Evolutionary conservation across 2,797 vertebrate genomes (phyloP), one percentile per base, ranked within the genome.

Genomic region (Propithecus perrieri): DNA sequence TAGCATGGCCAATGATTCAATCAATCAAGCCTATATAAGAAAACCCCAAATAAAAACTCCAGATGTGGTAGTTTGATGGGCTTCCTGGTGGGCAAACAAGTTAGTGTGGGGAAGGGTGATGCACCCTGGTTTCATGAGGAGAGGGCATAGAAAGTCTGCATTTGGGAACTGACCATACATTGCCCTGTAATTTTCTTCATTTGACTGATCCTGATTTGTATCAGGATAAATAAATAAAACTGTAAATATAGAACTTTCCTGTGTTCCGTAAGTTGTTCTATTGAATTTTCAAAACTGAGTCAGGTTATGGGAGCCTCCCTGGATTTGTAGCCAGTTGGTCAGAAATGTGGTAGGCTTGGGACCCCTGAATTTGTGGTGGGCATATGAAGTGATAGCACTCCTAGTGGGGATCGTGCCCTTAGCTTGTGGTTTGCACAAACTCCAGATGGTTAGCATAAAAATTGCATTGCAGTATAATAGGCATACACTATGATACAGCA

Each of bases 371-470:
- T 50, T 33, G n/a, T 30, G 38, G 4, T 6, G 48, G 18, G 4
- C 41, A 11, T 71, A 22, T 71, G 28, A 89, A 41, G n/a, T 57
- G 15, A 33, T 61, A 53, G 43, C 46, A 61, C 4, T 30, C n/a
- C 75, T 80, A 80, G 6, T 38, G 35, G 12, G 14, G 48, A 24
- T 17, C 11, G 35, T 55, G 41, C 13, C 24, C 2, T 75, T 59
- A 65, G 41, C 26, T 78, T 8, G 33, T 14, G 33, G 11, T 93
- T 59, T 35, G 6, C 17, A n/a, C 18, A 69, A 80, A 93, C 38
- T 96, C 43, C n/a, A 6, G n/a, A 22, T 69, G 33, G 28, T 63
- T 80, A 93, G n/a, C 65, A 93, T 55, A 15, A 89, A 83, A 89
- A 95, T 48, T 57, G 1, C 11, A 76, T 57, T 94, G 12, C 46